These are phyloP conservation scores for Drosophila nikananu DNA, from an alignment of 1,140 invertebrate species.

Conservation along the genomic window DNA sequence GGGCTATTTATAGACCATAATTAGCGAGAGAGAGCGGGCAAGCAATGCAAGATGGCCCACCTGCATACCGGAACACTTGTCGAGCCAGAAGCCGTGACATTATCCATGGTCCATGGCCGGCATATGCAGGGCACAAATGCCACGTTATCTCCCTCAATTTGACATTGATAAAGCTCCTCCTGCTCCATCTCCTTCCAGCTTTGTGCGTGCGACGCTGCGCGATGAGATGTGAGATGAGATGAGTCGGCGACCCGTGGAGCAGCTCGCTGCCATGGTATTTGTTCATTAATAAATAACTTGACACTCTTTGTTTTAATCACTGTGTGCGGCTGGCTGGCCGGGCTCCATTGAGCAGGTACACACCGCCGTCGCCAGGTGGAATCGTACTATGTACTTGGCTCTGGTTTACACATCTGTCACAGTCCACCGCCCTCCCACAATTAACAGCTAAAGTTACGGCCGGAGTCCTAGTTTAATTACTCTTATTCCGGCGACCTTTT, in stretches of 20 bases:
- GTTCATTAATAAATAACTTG: constrained; percentile 79
- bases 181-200: constrained; percentile 14
- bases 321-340: constrained; percentile 4
- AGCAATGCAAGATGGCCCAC: constrained; percentile 12
- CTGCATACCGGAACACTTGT: constrained; percentile 12
- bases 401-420: constrained; percentile 46
- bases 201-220: constrained; percentile 19
- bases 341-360: constrained; percentile 10
- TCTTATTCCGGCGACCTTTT: constrained; percentile 22
- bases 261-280: constrained; percentile 56
- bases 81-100: constrained; percentile 20
- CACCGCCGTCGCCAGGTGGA: constrained; percentile 45
- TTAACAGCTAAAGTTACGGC: constrained; percentile 52
- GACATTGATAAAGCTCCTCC: constrained; percentile 50
- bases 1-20: constrained; percentile 33
- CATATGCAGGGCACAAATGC: constrained; percentile 25
- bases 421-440: constrained; percentile 35
- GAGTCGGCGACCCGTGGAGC: constrained; percentile 38
- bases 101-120: constrained; percentile 5
- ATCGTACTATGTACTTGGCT: constrained; percentile 36
- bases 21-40: constrained; percentile 12
- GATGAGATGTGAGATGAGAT: constrained; percentile 5
- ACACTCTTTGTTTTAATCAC: constrained; percentile 74
- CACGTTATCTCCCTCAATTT: constrained; percentile 36
- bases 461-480: constrained; percentile 42